Base-by-base conservation (phyloP, 2,888 invertebrate species). In the Leucoptera coffeella region DNA sequence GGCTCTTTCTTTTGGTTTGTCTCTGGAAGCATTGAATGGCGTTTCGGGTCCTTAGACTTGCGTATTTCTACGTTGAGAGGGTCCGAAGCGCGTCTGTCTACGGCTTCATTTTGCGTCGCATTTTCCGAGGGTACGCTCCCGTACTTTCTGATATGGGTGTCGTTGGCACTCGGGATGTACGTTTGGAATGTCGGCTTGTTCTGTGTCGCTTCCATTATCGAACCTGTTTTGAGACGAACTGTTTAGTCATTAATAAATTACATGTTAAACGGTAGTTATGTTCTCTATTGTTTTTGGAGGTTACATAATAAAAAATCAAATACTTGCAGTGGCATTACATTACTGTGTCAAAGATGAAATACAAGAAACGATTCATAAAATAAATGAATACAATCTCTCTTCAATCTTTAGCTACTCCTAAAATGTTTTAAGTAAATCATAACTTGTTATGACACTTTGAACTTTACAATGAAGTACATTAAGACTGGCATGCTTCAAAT, bases 161-260 rank as follows among this genome's bases (percentile, higher is more conserved):
- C 15, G 24, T 15, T 21, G 12, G 49, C 29, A 32, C 47, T 61
- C 4, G 69, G 64, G 4, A 72, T 43, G 41, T 72, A 72, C 0
- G 72, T 69, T 41, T 71, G 71, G 53, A 72, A 72, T 14, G 72
- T 57, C 8, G 72, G 69, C 28, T 67, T 43, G 38, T 80, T 82
- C 42, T 82, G 82, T 8, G 82, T 76, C 4, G 78, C 82, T 42
- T 82, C 82, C 59, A 82, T 82, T 41, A 82, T 80, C 15, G 80
- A 82, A 40, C 76, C 81, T 52, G 31, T 15, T 3, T 9, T 3
- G 27, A 14, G 13, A 12, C 4, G 25, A 17, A 6, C 11, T 14
- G 15, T 19, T 15, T 25, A 17, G 17, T n/a, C n/a, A n/a, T n/a
- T n/a, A n/a, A n/a, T n/a, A n/a, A n/a, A n/a, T n/a, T n/a, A n/a